Evolutionary conservation across 2,797 vertebrate species (phyloP).

Genomic region (Kryptopterus vitreolus): DNA sequence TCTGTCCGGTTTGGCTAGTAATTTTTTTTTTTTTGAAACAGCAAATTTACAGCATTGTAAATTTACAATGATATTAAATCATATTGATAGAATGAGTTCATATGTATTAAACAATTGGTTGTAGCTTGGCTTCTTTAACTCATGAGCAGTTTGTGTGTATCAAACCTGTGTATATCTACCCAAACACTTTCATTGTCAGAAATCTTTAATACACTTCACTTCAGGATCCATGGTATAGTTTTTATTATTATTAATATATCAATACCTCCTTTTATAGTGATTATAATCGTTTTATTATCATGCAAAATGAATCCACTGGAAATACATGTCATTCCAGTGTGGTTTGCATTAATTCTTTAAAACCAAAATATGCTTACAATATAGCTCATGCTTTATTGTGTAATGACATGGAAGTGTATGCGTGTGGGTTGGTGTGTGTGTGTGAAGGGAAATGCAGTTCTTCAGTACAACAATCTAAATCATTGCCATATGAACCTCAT

Average conservation of each 20-base stretch:
- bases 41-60: too few species aligned
- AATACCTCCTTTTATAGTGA: not conserved
- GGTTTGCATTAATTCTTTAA: conserved; percentile 32
- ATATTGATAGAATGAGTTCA: too few species aligned
- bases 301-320: not conserved
- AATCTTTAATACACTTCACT: not conserved
- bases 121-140: not conserved
- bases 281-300: not conserved
- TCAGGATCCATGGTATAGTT: not conserved
- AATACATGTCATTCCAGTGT: conserved; percentile 24
- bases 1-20: too few species aligned
- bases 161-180: not conserved
- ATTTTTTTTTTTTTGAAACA: too few species aligned
- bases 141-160: not conserved
- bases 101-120: not conserved
- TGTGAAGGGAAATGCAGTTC: conserved; percentile 18
- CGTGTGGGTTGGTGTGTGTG: conserved; percentile 26
- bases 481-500: conserved; percentile 43
- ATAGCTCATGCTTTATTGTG: conserved; percentile 36
- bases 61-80: too few species aligned
- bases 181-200: not conserved
- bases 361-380: conserved; percentile 25
- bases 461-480: conserved; percentile 37
- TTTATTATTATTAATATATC: not conserved
- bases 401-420: conserved; percentile 37